These are phyloP conservation scores for Megamerina dolium DNA, from an alignment of 2,888 invertebrate genomes.

Conservation along the genomic window DNA sequence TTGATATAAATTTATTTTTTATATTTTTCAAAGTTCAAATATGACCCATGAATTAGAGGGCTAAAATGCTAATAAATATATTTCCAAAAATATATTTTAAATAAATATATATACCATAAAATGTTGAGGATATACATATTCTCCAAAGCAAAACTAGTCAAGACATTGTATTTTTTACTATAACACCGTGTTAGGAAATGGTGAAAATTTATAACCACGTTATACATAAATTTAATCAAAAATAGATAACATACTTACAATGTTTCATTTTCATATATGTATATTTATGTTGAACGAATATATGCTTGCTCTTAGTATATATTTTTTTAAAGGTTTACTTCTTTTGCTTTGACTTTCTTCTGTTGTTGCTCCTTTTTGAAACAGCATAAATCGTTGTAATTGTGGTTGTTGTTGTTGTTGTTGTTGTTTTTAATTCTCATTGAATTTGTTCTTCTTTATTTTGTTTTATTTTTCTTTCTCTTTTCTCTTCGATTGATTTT, in stretches of 20 bases:
- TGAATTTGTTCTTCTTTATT: not conserved
- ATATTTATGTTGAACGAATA: conserved; percentile 7
- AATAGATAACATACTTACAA: conserved; percentile 27
- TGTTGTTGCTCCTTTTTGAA: conserved; percentile 14
- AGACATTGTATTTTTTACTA: too few relatives aligned
- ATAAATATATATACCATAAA: too few relatives aligned
- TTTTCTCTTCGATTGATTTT: not conserved
- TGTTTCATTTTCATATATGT: conserved; percentile 37
- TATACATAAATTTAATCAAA: too few relatives aligned
- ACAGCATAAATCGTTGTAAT: conserved; percentile 29
- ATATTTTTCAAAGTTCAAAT: too few relatives aligned
- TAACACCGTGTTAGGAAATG: too few relatives aligned
- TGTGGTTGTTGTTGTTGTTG: conserved; percentile 16
- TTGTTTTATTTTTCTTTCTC: not conserved
- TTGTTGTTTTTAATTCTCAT: conserved; percentile 9
- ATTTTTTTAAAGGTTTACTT: conserved; percentile 5
- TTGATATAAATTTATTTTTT: too few relatives aligned
- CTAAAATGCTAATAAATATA: too few relatives aligned
- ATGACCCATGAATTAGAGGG: too few relatives aligned
- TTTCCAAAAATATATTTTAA: too few relatives aligned
- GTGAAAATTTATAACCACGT: too few relatives aligned
- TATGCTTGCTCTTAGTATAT: conserved; percentile 13
- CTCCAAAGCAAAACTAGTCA: too few relatives aligned
- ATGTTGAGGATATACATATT: too few relatives aligned
- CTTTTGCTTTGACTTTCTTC: conserved; percentile 4